These are phyloP conservation scores for Ptychoptera albimana DNA, from an alignment of 2,888 invertebrate species.

Conservation along the genomic window DNA sequence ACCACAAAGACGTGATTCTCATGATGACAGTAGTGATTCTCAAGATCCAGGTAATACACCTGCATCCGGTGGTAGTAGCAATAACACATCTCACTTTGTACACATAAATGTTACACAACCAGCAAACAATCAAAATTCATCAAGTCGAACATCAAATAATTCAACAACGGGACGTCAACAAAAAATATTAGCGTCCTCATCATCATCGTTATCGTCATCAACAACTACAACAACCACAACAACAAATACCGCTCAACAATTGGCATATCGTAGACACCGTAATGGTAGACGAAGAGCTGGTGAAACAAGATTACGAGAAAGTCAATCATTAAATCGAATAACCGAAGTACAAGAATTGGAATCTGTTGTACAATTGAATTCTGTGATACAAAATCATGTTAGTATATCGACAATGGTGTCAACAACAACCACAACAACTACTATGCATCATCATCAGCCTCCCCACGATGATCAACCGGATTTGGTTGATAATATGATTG, in stretches of 20 bases:
- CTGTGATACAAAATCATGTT: slow-evolving; percentile 13
- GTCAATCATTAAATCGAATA: slow-evolving; percentile 70
- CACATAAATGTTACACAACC: slow-evolving; percentile 7
- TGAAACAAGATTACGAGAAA: slow-evolving; percentile 55
- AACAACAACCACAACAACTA: slow-evolving; percentile 11
- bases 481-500: slow-evolving; percentile 15
- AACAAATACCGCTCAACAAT: slow-evolving; percentile 12
- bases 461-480: slow-evolving; percentile 1
- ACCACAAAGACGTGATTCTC: slow-evolving; percentile 53
- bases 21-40: slow-evolving; percentile 74
- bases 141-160: slow-evolving; percentile 5
- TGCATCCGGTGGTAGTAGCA: slow-evolving; percentile 20
- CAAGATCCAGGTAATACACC: slow-evolving; percentile 47
- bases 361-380: slow-evolving; percentile 14
- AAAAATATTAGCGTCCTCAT: not conserved
- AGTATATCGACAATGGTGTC: slow-evolving; percentile 22
- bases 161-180: slow-evolving; percentile 1
- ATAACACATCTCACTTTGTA: slow-evolving; percentile 6
- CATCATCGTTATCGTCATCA: slow-evolving; percentile 5
- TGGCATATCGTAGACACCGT: slow-evolving; percentile 32
- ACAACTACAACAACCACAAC: slow-evolving; percentile 8
- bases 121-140: not conserved
- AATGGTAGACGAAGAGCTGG: slow-evolving; percentile 39
- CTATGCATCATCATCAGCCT: not conserved
- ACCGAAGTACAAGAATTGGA: slow-evolving; percentile 70